A percentile compares a stretch with the other conserved stretches of the same genome.
Evolutionary conservation across 2,113 vertebrate species (phyloP).

Genomic region (Oceanodroma tethys): DNA sequence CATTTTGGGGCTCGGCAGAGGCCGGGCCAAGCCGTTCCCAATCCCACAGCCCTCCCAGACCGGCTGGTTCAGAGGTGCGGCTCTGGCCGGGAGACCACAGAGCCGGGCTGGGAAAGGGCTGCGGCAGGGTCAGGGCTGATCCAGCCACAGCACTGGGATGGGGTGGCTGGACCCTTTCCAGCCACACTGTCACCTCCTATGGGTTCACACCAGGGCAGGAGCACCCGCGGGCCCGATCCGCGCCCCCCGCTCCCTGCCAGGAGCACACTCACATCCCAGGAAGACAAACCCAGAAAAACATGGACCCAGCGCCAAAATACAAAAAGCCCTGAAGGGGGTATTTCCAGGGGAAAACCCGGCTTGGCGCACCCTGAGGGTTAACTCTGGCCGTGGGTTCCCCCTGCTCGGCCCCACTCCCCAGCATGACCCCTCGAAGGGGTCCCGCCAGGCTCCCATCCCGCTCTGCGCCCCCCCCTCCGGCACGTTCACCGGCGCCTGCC

Average conservation of each 20-base stretch:
- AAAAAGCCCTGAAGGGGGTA: too few relatives aligned
- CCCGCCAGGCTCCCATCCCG: fast-evolving
- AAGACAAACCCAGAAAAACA: not conserved
- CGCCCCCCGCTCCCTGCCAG: fast-evolving
- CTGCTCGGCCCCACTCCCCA: not conserved
- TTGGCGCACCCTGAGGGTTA: not conserved
- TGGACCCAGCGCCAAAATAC: fast-evolving
- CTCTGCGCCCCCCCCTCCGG: not conserved
- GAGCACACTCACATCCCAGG: not conserved
- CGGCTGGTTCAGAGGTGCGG: not conserved
- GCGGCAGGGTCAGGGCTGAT: not conserved
- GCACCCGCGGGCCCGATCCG: fast-evolving
- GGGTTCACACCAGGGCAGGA: not conserved
- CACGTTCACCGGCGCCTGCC: not conserved
- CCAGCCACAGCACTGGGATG: not conserved
- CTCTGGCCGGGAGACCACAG: not conserved
- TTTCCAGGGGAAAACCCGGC: not conserved
- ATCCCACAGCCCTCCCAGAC: not conserved
- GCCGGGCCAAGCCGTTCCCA: not conserved
- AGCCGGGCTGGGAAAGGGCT: not conserved
- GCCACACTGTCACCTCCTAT: not conserved
- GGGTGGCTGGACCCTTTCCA: not conserved
- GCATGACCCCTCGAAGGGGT: not conserved
- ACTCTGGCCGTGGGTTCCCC: not conserved
- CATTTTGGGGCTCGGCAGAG: not conserved